Conservation (phyloP, 2,113 vertebrate species). For the Leucopsar rothschildi region DNA sequence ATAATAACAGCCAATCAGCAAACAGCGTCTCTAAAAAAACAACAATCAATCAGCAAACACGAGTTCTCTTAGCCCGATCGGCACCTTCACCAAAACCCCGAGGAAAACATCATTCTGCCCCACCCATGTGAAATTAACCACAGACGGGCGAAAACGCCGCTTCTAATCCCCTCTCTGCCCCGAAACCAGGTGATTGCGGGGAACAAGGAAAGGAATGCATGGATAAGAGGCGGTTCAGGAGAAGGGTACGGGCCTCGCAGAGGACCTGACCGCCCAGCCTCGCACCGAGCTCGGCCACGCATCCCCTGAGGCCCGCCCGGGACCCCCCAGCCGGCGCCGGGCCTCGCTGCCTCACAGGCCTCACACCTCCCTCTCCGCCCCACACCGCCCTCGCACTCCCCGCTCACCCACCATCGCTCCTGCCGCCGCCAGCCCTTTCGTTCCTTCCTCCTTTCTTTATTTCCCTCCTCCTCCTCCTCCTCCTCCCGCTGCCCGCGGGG, state of each 20-base stretch:
- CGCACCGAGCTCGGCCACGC: neutral
- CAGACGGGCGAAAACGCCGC: accelerated
- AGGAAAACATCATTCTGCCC: neutral
- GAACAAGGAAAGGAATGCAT: accelerated
- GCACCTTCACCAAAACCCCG: neutral
- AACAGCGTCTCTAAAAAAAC: neutral
- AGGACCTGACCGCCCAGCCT: neutral
- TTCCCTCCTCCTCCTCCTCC: neutral
- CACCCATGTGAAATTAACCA: neutral
- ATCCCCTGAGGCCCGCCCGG: neutral
- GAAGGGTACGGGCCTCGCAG: neutral
- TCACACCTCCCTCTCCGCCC: neutral
- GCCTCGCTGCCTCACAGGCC: neutral
- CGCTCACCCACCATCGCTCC: slow-evolving; percentile 39
- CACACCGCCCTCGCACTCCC: neutral
- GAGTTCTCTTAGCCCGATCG: neutral
- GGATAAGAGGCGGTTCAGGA: neutral
- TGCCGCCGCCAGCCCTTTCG: neutral
- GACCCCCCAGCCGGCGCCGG: neutral
- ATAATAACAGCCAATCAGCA: neutral
- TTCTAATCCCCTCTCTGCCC: neutral
- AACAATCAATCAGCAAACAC: neutral
- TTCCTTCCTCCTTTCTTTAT: no score
- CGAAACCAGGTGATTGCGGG: neutral
- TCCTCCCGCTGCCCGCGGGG: neutral